Conservation (phyloP, 2,888 invertebrate genomes). For the Amorpha juglandis region DNA sequence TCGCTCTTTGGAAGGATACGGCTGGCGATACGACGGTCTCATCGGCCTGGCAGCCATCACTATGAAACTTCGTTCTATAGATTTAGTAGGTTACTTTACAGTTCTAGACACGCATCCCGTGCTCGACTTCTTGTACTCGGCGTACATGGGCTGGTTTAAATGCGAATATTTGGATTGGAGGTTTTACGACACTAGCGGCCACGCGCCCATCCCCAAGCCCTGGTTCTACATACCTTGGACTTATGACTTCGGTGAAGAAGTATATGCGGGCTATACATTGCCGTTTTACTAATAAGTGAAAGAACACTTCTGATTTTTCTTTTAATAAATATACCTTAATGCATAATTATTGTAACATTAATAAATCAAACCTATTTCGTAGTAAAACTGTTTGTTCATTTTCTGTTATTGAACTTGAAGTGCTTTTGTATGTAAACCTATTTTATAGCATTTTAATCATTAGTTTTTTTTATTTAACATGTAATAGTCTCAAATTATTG, state of each 20-base stretch:
- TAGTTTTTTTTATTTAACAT: no score
- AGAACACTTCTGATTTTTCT: no score
- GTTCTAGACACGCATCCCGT: constrained; percentile 45
- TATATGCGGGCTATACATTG: not conserved
- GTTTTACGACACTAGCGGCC: constrained; percentile 29
- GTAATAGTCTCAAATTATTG: no score
- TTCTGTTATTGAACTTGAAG: no score
- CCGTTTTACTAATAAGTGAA: constrained; percentile 23
- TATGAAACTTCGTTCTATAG: constrained; percentile 44
- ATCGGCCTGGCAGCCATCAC: constrained; percentile 46
- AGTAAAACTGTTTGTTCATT: no score
- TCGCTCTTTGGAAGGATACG: constrained; percentile 29
- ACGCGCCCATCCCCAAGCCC: constrained; percentile 27
- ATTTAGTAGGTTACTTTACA: constrained; percentile 47
- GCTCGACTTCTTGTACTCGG: constrained; percentile 47
- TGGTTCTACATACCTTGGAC: constrained; percentile 28
- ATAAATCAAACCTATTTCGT: no score
- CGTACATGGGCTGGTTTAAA: constrained; percentile 40
- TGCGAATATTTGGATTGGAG: constrained; percentile 35
- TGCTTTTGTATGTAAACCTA: no score
- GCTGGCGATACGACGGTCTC: constrained; percentile 45
- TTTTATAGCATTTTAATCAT: no score
- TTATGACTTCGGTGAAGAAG: constrained; percentile 14
- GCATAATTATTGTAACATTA: no score
- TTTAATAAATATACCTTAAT: no score